Percentiles rank a stretch among this genome's conserved stretches.
These are phyloP conservation scores for Morphnarchus princeps DNA, from an alignment of 2,113 vertebrate species.

Conservation along the genomic window DNA sequence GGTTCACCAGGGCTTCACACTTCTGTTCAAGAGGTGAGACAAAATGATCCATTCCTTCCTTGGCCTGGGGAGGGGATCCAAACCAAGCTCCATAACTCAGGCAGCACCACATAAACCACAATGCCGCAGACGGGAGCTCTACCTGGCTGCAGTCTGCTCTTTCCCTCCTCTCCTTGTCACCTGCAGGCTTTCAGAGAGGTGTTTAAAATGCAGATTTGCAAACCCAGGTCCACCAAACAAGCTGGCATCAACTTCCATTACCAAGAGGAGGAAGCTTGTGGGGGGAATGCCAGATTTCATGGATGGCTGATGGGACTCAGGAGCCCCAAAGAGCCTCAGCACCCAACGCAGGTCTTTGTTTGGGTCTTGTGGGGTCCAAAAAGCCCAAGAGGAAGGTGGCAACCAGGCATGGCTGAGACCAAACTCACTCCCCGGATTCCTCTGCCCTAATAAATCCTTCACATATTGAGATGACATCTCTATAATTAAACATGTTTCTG, in stretches of 20 bases:
- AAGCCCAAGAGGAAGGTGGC: not conserved
- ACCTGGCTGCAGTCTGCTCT: not conserved
- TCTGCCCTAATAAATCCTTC: not conserved
- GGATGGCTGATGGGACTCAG: not conserved
- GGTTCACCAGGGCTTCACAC: not conserved
- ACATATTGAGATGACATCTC: not conserved
- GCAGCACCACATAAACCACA: not conserved
- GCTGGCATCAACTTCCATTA: not conserved
- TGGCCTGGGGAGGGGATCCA: not conserved
- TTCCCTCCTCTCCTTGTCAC: not conserved
- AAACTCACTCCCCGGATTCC: not conserved
- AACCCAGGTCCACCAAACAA: not conserved
- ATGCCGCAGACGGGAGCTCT: rapidly evolving
- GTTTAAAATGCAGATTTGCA: not conserved
- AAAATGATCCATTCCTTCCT: not conserved
- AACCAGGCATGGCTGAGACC: not conserved
- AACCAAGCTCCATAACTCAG: not conserved
- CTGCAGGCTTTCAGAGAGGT: not conserved
- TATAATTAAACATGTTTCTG: not conserved
- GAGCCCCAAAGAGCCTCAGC: not conserved
- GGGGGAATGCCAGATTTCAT: not conserved
- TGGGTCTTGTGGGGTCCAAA: not conserved
- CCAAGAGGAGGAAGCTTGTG: not conserved
- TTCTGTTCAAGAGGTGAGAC: not conserved
- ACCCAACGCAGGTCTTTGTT: not conserved